A percentile compares a stretch with the other conserved stretches of the same genome.
phyloP scores from a whole-genome alignment of 2,888 invertebrate genomes.

The Periphyllus acericola region DNA sequence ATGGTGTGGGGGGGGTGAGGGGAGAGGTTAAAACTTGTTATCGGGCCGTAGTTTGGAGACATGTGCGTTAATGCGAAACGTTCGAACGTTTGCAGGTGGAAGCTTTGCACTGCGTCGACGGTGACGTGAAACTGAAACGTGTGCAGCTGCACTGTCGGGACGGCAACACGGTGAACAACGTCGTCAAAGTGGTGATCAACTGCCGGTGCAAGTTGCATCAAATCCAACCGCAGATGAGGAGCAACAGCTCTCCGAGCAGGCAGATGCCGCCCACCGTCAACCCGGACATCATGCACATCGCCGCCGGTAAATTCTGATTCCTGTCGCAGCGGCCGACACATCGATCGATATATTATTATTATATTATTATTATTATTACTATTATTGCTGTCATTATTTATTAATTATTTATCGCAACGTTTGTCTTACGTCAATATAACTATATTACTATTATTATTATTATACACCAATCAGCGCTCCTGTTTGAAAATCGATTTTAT shows the following conservation, averaged over 20 bases:
- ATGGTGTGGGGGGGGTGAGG: too few relatives aligned
- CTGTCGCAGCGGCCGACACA: not conserved
- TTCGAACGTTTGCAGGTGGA: conserved; percentile 54
- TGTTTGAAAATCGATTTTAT: too few relatives aligned
- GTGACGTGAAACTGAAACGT: conserved; percentile 56
- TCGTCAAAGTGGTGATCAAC: conserved; percentile 60
- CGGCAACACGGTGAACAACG: conserved; percentile 61
- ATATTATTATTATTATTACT: conserved; percentile 17
- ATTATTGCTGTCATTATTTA: not conserved
- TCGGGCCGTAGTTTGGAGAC: too few relatives aligned
- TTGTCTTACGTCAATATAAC: not conserved
- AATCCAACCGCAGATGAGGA: conserved; percentile 37
- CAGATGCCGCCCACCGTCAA: not conserved
- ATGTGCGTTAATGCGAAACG: too few relatives aligned
- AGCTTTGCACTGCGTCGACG: conserved; percentile 61
- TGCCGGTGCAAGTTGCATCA: conserved; percentile 61
- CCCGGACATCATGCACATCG: conserved; percentile 15
- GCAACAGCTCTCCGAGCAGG: not conserved
- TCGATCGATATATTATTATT: not conserved
- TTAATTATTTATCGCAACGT: not conserved
- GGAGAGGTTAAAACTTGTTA: too few relatives aligned
- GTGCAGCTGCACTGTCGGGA: conserved; percentile 62
- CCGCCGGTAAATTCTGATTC: not conserved
- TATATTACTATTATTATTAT: not conserved
- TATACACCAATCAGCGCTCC: too few relatives aligned